These are phyloP conservation scores for Furcula furcula DNA, from an alignment of 2,888 invertebrate genomes.

Conservation along the genomic window DNA sequence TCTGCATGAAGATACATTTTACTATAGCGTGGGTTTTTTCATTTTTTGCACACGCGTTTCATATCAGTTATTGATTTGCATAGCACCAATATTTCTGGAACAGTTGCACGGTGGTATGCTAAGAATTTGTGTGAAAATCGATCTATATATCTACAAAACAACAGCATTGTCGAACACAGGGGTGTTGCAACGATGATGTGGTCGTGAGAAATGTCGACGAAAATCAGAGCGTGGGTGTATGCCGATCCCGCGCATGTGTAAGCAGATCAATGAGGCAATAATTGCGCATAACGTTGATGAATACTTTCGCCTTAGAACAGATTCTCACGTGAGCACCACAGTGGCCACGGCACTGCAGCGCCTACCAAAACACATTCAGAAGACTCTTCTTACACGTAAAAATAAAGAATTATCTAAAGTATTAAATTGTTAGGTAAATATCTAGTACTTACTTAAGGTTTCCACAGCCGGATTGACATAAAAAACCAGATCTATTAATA, in stretches of 20 bases:
- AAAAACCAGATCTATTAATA: too few species aligned
- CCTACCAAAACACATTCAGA: conserved; percentile 12
- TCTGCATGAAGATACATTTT: conserved; percentile 34
- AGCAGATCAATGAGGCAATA: conserved; percentile 63
- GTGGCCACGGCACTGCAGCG: conserved; percentile 2
- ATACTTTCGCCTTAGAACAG: conserved; percentile 61
- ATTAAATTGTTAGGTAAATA: too few species aligned
- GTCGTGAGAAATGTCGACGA: conserved; percentile 66
- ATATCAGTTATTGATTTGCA: conserved; percentile 53
- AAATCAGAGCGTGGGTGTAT: conserved; percentile 76
- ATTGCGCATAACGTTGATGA: conserved; percentile 47
- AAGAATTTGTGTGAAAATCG: conserved; percentile 62
- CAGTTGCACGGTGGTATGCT: conserved; percentile 36
- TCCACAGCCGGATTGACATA: too few species aligned
- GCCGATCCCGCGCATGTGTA: conserved; percentile 56
- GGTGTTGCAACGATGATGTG: conserved; percentile 56
- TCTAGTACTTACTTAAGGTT: too few species aligned
- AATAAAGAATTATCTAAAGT: too few species aligned
- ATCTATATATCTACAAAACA: conserved; percentile 50
- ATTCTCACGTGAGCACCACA: conserved; percentile 40
- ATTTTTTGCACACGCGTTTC: conserved; percentile 38
- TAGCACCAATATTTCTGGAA: conserved; percentile 46
- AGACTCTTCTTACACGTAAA: too few species aligned
- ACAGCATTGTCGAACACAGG: conserved; percentile 51
- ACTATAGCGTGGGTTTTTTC: conserved; percentile 31